A percentile compares a stretch with the other conserved stretches of the same genome.
Evolutionary conservation across 2,113 vertebrate species (phyloP).

Genomic region (Salminus brasiliensis): DNA sequence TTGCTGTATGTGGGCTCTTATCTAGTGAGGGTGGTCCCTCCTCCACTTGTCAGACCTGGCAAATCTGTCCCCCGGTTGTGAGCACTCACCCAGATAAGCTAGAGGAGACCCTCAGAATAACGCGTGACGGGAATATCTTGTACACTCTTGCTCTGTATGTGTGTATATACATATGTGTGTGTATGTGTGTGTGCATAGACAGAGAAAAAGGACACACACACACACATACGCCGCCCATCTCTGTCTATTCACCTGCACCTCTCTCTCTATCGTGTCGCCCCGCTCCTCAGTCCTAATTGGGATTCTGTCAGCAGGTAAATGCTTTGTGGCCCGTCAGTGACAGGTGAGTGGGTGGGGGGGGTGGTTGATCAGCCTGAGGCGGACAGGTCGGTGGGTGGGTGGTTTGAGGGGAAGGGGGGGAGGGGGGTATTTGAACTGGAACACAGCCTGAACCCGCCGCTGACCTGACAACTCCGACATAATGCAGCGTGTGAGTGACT

Average conservation of each 20-base stretch:
- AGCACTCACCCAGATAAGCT: no score
- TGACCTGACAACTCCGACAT: constrained; percentile 53
- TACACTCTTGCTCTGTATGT: no score
- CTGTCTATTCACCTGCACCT: constrained; percentile 38
- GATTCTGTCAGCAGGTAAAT: constrained; percentile 80
- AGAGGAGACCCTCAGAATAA: no score
- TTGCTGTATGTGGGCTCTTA: no score
- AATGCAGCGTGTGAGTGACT: constrained; percentile 67
- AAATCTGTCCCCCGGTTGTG: no score
- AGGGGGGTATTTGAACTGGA: constrained; percentile 57
- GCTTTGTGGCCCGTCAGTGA: constrained; percentile 74
- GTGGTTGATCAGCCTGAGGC: constrained; percentile 70
- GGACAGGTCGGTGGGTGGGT: no score
- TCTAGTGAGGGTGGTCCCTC: no score
- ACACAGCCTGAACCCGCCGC: constrained; percentile 49
- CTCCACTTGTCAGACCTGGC: no score
- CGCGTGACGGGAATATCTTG: no score
- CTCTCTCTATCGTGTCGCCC: constrained; percentile 36
- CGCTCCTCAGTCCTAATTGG: constrained; percentile 73
- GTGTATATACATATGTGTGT: no score
- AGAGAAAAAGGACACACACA: constrained; percentile 46
- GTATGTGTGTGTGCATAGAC: constrained; percentile 13
- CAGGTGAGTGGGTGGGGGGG: constrained; percentile 64
- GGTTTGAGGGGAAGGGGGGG: no score
- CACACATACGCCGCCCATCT: constrained; percentile 9